Conservation (phyloP, 2,797 vertebrate species). For the Poeciliopsis turneri region DNA sequence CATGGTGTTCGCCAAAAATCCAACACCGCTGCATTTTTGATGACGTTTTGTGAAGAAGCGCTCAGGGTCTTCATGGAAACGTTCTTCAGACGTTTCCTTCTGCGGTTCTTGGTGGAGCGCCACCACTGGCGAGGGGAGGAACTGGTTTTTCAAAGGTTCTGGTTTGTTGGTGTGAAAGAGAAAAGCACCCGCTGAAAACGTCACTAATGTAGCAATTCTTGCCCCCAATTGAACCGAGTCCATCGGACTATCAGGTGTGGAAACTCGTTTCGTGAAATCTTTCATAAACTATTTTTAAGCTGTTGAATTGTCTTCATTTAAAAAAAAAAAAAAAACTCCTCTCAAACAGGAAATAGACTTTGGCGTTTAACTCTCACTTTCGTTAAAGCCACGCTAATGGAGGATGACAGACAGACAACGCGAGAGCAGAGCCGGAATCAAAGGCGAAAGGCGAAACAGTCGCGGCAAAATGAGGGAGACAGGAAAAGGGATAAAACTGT, state of each 20-base stretch:
- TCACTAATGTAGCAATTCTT: too few relatives aligned
- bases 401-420: background rate
- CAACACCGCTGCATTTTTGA: too few relatives aligned
- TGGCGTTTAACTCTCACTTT: slow-evolving; percentile 51
- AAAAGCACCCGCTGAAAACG: too few relatives aligned
- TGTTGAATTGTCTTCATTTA: background rate
- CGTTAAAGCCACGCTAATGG: slow-evolving; percentile 41
- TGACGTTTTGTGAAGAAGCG: too few relatives aligned
- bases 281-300: background rate
- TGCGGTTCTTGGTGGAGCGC: too few relatives aligned
- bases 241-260: too few relatives aligned
- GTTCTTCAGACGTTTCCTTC: background rate
- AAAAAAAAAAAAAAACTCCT: too few relatives aligned
- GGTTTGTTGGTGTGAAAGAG: too few relatives aligned
- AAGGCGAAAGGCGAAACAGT: slow-evolving; percentile 31
- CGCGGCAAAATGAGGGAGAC: slow-evolving; percentile 23
- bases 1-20: too few relatives aligned
- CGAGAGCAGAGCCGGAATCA: background rate
- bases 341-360: slow-evolving; percentile 15
- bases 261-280: background rate
- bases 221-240: too few relatives aligned
- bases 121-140: too few relatives aligned
- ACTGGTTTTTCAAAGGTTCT: too few relatives aligned
- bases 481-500: slow-evolving; percentile 22
- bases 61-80: background rate